Percentiles rank a stretch among this genome's conserved stretches.
phyloP scores from a whole-genome alignment of 2,888 invertebrate species.

The Diloba caeruleocephala region DNA sequence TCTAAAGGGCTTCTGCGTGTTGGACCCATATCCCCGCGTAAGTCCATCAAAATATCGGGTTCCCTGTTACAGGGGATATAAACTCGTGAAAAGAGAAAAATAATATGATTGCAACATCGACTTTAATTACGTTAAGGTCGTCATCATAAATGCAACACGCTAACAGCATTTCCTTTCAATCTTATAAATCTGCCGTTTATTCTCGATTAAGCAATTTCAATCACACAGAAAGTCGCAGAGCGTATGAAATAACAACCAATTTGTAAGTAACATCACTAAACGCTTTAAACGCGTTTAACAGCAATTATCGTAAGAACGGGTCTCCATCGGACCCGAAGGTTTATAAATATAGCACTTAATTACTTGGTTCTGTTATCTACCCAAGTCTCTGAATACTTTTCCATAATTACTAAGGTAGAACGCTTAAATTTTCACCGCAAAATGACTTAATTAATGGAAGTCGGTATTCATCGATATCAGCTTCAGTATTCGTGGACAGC shows the following conservation, averaged over 20 bases:
- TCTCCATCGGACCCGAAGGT: conserved; percentile 53
- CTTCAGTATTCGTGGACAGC: conserved; percentile 17
- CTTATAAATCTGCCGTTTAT: too few species aligned
- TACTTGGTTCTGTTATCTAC: conserved; percentile 51
- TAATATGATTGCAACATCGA: too few species aligned
- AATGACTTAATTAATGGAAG: conserved; percentile 36
- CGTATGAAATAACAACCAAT: conserved; percentile 38
- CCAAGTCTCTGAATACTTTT: conserved; percentile 54
- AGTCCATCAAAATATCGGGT: too few species aligned
- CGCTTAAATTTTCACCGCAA: conserved; percentile 36
- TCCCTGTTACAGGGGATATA: too few species aligned
- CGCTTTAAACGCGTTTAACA: conserved; percentile 67
- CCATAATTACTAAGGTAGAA: conserved; percentile 53
- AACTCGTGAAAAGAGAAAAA: too few species aligned
- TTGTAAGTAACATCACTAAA: conserved; percentile 31
- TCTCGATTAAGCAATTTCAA: conserved; percentile 26
- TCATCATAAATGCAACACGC: too few species aligned
- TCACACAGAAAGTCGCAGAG: conserved; percentile 20
- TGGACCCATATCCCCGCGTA: too few species aligned
- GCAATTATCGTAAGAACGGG: conserved; percentile 71
- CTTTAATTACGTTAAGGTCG: too few species aligned
- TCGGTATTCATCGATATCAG: conserved; percentile 42
- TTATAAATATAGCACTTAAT: conserved; percentile 56
- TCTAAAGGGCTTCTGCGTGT: too few species aligned
- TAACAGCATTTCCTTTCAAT: too few species aligned